Conservation (phyloP, 2,797 vertebrate species). For the Galaxias olidus region DNA sequence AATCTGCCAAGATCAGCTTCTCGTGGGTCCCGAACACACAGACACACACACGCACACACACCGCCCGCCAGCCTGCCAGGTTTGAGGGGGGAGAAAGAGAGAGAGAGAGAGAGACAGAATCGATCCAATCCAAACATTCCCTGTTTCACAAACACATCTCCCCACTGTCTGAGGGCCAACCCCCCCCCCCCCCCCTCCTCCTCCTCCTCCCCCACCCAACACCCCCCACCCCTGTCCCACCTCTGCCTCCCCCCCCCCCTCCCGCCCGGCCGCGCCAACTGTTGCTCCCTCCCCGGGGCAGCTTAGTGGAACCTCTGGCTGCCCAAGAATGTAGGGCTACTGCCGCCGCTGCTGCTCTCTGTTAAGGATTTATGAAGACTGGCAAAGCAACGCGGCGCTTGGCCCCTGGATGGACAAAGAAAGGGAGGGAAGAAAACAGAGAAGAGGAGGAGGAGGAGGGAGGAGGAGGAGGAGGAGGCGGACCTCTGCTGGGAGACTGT, state of each 20-base stretch:
- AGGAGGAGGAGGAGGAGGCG: constrained; percentile 38
- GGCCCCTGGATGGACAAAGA: constrained; percentile 38
- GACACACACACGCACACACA: no score
- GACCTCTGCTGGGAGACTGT: constrained; percentile 55
- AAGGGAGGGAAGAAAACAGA: not conserved
- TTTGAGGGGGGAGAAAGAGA: not conserved
- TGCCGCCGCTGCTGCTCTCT: constrained; percentile 32
- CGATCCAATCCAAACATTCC: constrained; percentile 57
- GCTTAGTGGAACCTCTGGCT: constrained; percentile 66
- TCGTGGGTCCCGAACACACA: constrained; percentile 36
- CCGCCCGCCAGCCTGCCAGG: no score
- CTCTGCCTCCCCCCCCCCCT: constrained; percentile 34
- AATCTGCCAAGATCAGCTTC: constrained; percentile 54
- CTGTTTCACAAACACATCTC: constrained; percentile 59
- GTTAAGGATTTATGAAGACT: constrained; percentile 69
- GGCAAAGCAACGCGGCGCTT: constrained; percentile 54
- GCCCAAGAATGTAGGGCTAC: constrained; percentile 68
- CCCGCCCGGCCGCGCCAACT: constrained; percentile 52
- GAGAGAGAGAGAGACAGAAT: not conserved
- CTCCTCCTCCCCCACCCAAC: constrained; percentile 8
- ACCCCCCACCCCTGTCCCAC: constrained; percentile 4
- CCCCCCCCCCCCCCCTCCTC: constrained; percentile 14
- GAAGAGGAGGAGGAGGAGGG: constrained; percentile 32
- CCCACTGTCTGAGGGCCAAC: constrained; percentile 44
- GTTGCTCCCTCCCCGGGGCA: constrained; percentile 66